Evolutionary conservation across 2,888 invertebrate species (phyloP), one percentile per base, ranked within the genome.

Genomic region (Glomeris marginata): DNA sequence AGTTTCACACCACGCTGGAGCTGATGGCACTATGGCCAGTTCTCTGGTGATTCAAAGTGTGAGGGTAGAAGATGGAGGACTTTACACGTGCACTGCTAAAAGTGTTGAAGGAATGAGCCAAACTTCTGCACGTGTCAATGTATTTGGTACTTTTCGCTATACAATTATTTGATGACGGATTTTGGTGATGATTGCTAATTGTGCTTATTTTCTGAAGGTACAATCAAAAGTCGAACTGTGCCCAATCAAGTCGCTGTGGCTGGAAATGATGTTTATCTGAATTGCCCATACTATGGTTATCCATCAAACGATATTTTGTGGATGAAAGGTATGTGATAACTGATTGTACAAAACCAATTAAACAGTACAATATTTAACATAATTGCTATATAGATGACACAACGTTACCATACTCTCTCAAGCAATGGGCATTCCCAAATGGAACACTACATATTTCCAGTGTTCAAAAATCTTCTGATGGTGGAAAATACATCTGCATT

Each of bases 401-500:
- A 10, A 50, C 55, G 21, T 55, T 66, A 38, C 65, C 65, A 16
- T 58, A 60, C 41, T 64, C 63, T 57, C 65, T 66, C 55, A 56
- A 64, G 16, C 64, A 64, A 52, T 57, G 59, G 20, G 53, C 55
- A 21, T 57, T 58, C 15, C 42, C 47, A 3, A 63, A 65, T 48
- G 65, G 65, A 2, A 60, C 61, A 1, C 58, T 67, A 8, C 59
- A 58, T 18, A 63, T 67, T 8, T 52, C 59, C 20, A 61, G 62
- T 42, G 63, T 67, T n/a, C 62, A 63, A 43, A 48, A 55, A 36
- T 56, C n/a, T n/a, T n/a, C 61, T 38, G 67, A 67, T 52, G 62
- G 62, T 16, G 67, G 67, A 3, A 55, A 56, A 41, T 67, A 67
- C 54, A 60, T 59, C 3, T 67, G 67, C 53, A 58, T 57, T 1